Evolutionary conservation across 1,140 invertebrate genomes (phyloP), one percentile per base, ranked within the genome.

Genomic region (Zaprionus inermis): DNA sequence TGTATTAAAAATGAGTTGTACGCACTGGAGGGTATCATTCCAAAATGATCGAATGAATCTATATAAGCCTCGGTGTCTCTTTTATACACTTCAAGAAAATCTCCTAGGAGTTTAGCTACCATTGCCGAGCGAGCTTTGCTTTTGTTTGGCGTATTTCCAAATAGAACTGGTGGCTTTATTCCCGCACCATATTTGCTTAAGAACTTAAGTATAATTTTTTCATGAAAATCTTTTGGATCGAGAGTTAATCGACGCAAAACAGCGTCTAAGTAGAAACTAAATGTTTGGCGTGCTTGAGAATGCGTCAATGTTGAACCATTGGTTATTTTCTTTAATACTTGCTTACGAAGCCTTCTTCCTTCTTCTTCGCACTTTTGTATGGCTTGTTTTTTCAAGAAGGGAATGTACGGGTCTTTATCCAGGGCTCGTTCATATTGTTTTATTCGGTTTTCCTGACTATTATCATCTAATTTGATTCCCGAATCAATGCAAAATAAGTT

Each of bases 61-160:
- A 94, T 93, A 81, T 95, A 96, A 30, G 96, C 91, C 74, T 97
- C 96, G 0, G 96, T 97, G 93, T 97, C 97, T 83, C 96, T 94
- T 90, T 97, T 97, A 93, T 98, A 98, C 64, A 97, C 93, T 93
- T 97, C 96, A 56, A 98, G 94, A 93, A 98, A 98, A 92, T 98
- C 97, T 79, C 96, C 97, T n/a, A 98, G 93, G 86, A 98, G 96
- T 92, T 98, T 98, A 1, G 97, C 97, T 54, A 98, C 95, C 73
- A 98, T 95, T 12, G 97, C 96, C 57, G 96, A 95, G 30, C 97
- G 93, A 91, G 98, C 97, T 92, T 97, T 97, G 72, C 96, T 95
- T 73, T 83, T 66, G 30, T 64, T 84, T 55, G 78, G 81, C 11
- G 78, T 75, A 63, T 90, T 90, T 22, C 78, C 52, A 57, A 91